Evolutionary conservation across 2,888 invertebrate species (phyloP).

Genomic region (Netelia melanura): DNA sequence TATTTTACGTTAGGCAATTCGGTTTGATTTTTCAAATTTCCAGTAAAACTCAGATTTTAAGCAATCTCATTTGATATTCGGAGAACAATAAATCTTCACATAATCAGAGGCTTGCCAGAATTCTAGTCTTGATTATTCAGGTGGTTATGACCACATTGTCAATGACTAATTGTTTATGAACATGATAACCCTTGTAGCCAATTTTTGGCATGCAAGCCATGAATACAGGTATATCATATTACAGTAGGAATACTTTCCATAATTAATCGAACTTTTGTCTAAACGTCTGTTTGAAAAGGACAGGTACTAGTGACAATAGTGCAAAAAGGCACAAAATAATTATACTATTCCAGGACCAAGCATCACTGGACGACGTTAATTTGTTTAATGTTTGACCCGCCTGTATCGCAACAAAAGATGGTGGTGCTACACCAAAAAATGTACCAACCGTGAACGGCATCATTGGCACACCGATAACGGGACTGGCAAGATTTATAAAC

Average conservation of each 20-base stretch:
- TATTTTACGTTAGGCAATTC: constrained; percentile 2
- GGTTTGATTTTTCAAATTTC: not conserved
- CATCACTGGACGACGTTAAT: constrained; percentile 94
- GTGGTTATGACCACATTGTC: not conserved
- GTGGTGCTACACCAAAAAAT: constrained; percentile 98
- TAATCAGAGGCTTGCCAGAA: not conserved
- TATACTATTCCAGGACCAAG: constrained; percentile 95
- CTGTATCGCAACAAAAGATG: constrained; percentile 98
- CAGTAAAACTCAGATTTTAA: not conserved
- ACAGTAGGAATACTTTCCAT: not conserved
- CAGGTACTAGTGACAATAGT: constrained; percentile 93
- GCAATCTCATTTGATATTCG: not conserved
- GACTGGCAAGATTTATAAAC: constrained; percentile 99
- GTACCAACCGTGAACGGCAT: constrained; percentile 97
- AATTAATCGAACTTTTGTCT: constrained; percentile 91
- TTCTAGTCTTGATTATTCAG: not conserved
- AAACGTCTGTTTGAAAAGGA: constrained; percentile 93
- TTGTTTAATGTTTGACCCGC: constrained; percentile 98
- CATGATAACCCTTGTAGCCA: constrained; percentile 6
- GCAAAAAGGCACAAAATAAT: constrained; percentile 92
- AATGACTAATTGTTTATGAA: constrained; percentile 23
- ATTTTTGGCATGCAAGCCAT: not conserved
- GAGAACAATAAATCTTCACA: not conserved
- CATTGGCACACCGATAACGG: constrained; percentile 98
- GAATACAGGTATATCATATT: constrained; percentile 10